Evolutionary conservation across 2,113 vertebrate species (phyloP).

Genomic region (Hystrix brachyura): DNA sequence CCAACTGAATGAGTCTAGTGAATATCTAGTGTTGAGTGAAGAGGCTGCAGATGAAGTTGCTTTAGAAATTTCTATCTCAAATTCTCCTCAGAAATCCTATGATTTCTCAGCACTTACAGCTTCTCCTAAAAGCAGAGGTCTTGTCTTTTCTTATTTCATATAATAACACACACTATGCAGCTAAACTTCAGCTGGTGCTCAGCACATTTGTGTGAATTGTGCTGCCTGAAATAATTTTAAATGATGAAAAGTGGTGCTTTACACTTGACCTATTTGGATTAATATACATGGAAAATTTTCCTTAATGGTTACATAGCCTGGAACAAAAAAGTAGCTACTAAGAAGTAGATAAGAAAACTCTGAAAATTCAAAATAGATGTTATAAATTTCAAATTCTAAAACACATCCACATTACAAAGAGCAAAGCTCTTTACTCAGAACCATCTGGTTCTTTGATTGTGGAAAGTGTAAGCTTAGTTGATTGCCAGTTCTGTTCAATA

Average conservation of each 20-base stretch:
- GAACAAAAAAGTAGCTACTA: slow-evolving; percentile 30
- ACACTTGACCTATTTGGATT: background rate
- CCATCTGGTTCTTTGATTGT: background rate
- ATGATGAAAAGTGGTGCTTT: background rate
- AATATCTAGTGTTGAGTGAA: background rate
- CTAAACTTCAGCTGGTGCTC: background rate
- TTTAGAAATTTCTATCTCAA: background rate
- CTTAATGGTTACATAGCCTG: slow-evolving; percentile 3
- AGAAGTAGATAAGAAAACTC: background rate
- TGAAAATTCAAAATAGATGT: background rate
- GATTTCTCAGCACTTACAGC: background rate
- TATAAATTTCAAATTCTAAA: background rate
- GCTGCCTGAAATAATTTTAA: background rate
- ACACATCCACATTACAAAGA: background rate
- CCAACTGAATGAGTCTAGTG: background rate
- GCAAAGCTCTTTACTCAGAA: background rate
- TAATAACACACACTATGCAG: background rate
- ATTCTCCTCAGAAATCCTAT: background rate
- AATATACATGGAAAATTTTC: background rate
- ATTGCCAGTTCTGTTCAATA: background rate
- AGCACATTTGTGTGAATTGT: background rate
- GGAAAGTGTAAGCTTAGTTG: background rate
- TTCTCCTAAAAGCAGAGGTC: background rate
- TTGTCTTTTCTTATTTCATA: background rate
- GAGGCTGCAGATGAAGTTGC: background rate